Conservation (phyloP, 2,113 vertebrate genomes). For the Protobothrops flavoviridis region DNA sequence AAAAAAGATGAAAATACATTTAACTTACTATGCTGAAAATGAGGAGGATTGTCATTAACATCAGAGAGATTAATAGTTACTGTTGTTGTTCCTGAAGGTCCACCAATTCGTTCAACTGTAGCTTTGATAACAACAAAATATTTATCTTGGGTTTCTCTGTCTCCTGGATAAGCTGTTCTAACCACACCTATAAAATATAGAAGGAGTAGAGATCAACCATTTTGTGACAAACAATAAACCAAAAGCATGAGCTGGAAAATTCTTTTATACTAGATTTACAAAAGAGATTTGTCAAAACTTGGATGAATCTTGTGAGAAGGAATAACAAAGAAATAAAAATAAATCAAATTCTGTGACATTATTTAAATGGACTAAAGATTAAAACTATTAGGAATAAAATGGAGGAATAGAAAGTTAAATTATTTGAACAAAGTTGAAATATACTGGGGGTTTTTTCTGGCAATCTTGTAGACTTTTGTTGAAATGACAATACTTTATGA, state of each 20-base stretch:
- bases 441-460: background rate
- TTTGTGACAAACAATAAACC: background rate
- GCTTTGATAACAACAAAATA: conserved; percentile 89
- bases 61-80: conserved; percentile 88
- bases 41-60: conserved; percentile 92
- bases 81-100: conserved; percentile 83
- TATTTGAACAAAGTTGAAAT: background rate
- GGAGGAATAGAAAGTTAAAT: background rate
- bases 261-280: background rate
- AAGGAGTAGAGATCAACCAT: background rate
- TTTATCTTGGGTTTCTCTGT: conserved; percentile 86
- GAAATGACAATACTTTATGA: background rate
- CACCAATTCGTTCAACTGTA: conserved; percentile 84
- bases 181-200: conserved; percentile 78
- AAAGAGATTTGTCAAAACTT: background rate
- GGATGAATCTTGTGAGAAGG: background rate
- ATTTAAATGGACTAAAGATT: background rate
- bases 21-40: conserved; percentile 89
- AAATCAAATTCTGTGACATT: background rate
- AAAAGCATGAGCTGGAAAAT: background rate
- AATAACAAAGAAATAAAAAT: background rate
- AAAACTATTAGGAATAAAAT: background rate
- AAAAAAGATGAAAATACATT: background rate
- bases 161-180: conserved; percentile 86
- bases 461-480: background rate